Evolutionary conservation across 2,113 vertebrate species (phyloP).

Genomic region (Centropus unirufus): DNA sequence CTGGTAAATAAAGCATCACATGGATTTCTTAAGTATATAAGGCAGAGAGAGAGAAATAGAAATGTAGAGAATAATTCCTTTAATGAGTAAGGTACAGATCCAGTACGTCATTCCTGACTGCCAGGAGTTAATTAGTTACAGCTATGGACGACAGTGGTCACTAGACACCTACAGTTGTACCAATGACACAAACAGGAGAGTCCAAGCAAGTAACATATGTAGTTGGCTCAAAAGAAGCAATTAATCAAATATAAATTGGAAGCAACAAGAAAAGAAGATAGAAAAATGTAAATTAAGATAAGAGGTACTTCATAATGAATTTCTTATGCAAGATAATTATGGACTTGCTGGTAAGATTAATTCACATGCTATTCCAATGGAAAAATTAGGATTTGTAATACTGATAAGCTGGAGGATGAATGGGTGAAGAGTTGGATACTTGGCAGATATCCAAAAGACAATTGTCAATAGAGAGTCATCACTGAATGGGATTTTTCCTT

Average conservation of each 20-base stretch:
- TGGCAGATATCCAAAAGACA: slow-evolving; percentile 50
- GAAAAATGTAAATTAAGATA: slow-evolving; percentile 56
- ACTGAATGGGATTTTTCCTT: slow-evolving; percentile 9
- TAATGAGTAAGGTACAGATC: not conserved
- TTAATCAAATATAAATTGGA: slow-evolving; percentile 54
- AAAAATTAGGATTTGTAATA: slow-evolving; percentile 27
- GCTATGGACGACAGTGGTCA: not conserved
- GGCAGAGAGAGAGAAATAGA: not conserved
- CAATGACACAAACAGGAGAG: not conserved
- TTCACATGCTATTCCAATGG: slow-evolving; percentile 15
- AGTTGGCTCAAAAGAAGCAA: slow-evolving; percentile 47
- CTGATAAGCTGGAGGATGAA: slow-evolving; percentile 44
- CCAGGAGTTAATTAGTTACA: not conserved
- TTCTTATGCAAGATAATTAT: slow-evolving; percentile 47
- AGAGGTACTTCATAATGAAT: slow-evolving; percentile 49
- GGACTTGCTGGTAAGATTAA: slow-evolving; percentile 44
- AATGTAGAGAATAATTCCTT: not conserved
- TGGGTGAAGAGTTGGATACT: slow-evolving; percentile 34
- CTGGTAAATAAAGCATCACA: slow-evolving; percentile 14
- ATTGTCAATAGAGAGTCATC: not conserved
- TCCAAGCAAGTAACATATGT: not conserved
- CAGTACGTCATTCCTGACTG: not conserved
- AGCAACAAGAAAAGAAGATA: slow-evolving; percentile 20
- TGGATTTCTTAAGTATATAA: not conserved
- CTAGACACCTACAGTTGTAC: not conserved